Evolutionary conservation across 2,113 vertebrate species (phyloP), one percentile per base, ranked within the genome.

Genomic region (Pipra filicauda): DNA sequence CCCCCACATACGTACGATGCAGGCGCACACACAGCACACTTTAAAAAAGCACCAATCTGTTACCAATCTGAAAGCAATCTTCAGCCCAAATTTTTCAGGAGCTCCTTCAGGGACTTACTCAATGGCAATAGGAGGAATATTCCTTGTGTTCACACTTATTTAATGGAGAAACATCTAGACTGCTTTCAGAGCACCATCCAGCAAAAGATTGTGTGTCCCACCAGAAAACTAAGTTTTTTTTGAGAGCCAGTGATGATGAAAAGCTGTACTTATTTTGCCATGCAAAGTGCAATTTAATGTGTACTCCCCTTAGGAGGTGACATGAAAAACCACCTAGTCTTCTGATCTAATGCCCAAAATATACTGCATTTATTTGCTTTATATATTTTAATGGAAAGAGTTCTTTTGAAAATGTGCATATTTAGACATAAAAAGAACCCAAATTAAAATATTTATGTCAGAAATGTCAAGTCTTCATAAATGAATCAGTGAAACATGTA

Each of bases 341-440:
- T 97, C 90, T 96, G 94, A 95, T 96, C 87, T 93, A 92, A 72
- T 93, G 91, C 91, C 94, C 69, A 87, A 88, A 93, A 88, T 89
- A 83, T 78, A 88, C 82, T 91, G 33, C 58, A 92, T 84, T 95
- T 91, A 65, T 93, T 92, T 71, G 28, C 39, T 70, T 72, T 89
- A 81, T 89, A 82, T 44, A 80, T 83, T 91, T 74, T 83, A 91
- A 95, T 91, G 49, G 59, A 87, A 96, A 94, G 64, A 83, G 17
- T 7, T 54, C 1, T 43, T 86, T 92, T 80, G 3, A 70, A 88
- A 92, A 85, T n/a, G 28, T 86, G 55, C 37, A 66, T 46, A 89
- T 91, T 94, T 91, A 67, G 57, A 91, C 71, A 91, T 93, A 78
- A 92, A 95, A 95, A 95, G 71, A 83, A 70, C 13, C 5, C 12